Conservation (phyloP, 1,140 invertebrate genomes). For the Hestina assimilis region DNA sequence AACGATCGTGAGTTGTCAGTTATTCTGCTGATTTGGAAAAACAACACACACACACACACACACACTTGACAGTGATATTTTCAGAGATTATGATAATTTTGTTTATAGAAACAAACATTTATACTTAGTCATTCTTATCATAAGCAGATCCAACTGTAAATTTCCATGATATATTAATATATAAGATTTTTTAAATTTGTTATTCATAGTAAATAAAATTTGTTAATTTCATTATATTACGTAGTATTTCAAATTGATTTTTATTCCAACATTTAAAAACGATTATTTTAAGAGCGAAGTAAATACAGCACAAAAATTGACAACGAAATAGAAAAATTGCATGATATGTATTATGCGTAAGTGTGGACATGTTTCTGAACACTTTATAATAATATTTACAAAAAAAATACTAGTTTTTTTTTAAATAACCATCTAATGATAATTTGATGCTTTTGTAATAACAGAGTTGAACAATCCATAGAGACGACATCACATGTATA, state of each 20-base stretch:
- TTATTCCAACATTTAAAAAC: background rate
- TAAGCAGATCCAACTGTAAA: too few relatives aligned
- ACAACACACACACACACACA: background rate
- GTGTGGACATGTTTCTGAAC: conserved; percentile 18
- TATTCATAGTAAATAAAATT: background rate
- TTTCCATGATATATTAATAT: background rate
- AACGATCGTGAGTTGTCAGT: conserved; percentile 12
- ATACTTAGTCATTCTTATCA: too few relatives aligned
- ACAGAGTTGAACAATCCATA: too few relatives aligned
- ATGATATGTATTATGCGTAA: conserved; percentile 7
- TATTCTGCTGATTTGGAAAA: conserved; percentile 19
- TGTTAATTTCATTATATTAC: background rate
- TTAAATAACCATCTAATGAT: too few relatives aligned
- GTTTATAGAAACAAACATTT: too few relatives aligned
- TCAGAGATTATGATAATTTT: background rate
- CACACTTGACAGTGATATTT: background rate
- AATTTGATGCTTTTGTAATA: too few relatives aligned
- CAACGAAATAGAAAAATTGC: conserved; percentile 13
- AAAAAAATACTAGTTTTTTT: too few relatives aligned
- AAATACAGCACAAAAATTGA: conserved; percentile 15
- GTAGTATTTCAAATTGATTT: too few relatives aligned
- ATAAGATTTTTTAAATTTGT: background rate
- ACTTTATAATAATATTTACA: background rate
- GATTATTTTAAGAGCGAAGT: too few relatives aligned
- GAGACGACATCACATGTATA: too few relatives aligned